phyloP scores from a whole-genome alignment of 1,140 invertebrate species.

The Octopus sinensis region DNA sequence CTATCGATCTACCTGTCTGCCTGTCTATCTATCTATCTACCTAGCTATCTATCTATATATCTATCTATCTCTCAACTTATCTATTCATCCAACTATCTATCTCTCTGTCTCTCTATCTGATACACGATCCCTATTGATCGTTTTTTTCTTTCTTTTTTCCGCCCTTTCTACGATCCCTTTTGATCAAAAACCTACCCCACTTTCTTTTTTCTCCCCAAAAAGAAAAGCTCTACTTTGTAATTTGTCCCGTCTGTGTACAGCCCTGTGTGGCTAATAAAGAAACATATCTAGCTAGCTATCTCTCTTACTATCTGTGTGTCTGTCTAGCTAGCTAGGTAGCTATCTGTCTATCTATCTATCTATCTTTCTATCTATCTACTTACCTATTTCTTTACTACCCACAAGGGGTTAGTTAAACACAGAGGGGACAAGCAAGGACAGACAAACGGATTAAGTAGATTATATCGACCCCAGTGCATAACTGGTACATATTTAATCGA shows the following conservation, averaged over 20 bases:
- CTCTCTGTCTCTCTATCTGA: neutral
- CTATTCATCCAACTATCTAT: neutral
- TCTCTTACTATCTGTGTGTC: neutral
- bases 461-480: too few relatives aligned
- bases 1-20: neutral
- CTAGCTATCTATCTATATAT: neutral
- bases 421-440: too few relatives aligned
- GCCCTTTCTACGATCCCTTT: neutral
- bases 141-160: neutral
- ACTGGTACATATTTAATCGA: too few relatives aligned
- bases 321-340: neutral
- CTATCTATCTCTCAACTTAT: neutral
- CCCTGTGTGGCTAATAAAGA: neutral
- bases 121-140: neutral
- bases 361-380: neutral
- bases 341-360: neutral
- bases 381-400: too few relatives aligned
- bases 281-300: neutral
- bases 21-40: neutral
- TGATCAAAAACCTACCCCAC: too few relatives aligned
- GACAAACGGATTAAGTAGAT: too few relatives aligned
- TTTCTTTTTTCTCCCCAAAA: neutral
- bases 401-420: too few relatives aligned
- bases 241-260: neutral
- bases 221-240: neutral